Percentiles rank a stretch among this genome's conserved stretches.
phyloP scores from a whole-genome alignment of 1,140 invertebrate species.

The Microplitis mediator region DNA sequence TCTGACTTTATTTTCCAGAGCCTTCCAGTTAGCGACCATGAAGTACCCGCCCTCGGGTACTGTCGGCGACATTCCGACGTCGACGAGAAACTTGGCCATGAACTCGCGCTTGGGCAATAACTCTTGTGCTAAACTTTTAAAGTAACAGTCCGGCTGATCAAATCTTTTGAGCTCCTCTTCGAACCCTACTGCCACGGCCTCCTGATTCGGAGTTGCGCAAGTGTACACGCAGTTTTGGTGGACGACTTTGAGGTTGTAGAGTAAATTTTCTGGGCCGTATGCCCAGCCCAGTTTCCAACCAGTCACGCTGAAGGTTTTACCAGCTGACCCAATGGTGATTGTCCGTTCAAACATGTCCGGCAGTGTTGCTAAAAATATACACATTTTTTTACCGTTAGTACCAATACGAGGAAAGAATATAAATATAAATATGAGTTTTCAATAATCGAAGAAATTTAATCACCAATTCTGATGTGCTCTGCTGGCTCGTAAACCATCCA shows the following conservation, averaged over 20 bases:
- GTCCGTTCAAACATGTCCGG: slow-evolving; percentile 98
- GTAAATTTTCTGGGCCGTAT: slow-evolving; percentile 82
- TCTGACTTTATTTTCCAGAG: slow-evolving; percentile 70
- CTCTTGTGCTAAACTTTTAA: slow-evolving; percentile 77
- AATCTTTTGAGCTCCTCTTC: slow-evolving; percentile 82
- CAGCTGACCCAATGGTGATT: slow-evolving; percentile 95
- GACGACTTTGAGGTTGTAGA: slow-evolving; percentile 82
- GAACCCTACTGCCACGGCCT: slow-evolving; percentile 89
- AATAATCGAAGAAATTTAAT: slow-evolving; percentile 34
- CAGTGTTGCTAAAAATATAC: slow-evolving; percentile 73
- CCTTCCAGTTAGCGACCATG: slow-evolving; percentile 92
- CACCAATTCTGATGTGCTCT: slow-evolving; percentile 89
- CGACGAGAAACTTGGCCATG: slow-evolving; percentile 77
- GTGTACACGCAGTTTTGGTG: slow-evolving; percentile 96
- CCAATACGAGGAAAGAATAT: not conserved
- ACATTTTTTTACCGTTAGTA: slow-evolving; percentile 5
- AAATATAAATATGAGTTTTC: not conserved
- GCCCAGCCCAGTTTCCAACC: slow-evolving; percentile 99
- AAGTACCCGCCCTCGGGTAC: slow-evolving; percentile 97
- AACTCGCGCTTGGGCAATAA: slow-evolving; percentile 84
- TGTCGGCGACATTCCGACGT: slow-evolving; percentile 88
- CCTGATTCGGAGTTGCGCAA: slow-evolving; percentile 85
- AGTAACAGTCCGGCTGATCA: slow-evolving; percentile 83
- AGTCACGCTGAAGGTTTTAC: slow-evolving; percentile 97
- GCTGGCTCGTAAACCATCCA: slow-evolving; percentile 90